phyloP scores from a whole-genome alignment of 2,113 vertebrate genomes.

The Lasiurus cinereus region DNA sequence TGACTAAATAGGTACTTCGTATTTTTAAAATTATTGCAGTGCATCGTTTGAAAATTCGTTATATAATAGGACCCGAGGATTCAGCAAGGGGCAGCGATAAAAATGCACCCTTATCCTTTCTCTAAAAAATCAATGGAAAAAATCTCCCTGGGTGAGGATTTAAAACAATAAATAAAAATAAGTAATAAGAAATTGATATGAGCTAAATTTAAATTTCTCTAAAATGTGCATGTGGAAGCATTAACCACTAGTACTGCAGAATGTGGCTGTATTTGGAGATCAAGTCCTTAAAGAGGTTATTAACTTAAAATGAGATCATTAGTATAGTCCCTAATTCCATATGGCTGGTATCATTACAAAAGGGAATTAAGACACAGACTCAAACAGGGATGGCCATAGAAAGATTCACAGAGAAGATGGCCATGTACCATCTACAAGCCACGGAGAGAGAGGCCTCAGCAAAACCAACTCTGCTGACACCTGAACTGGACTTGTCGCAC shows the following conservation, averaged over 20 bases:
- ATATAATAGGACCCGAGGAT: background rate
- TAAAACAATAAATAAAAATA: background rate
- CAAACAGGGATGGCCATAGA: rapidly evolving
- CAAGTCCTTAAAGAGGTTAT: background rate
- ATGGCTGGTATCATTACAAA: background rate
- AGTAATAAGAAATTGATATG: background rate
- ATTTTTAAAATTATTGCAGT: background rate
- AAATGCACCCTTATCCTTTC: background rate
- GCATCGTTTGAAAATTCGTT: background rate
- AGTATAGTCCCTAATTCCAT: background rate
- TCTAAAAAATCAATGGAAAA: too few species aligned
- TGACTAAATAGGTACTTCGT: background rate
- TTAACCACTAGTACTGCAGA: background rate
- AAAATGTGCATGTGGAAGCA: background rate
- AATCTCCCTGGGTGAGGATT: too few species aligned
- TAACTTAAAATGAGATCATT: background rate
- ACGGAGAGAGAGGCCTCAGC: background rate
- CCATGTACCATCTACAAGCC: background rate
- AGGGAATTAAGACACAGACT: background rate
- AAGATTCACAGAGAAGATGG: background rate
- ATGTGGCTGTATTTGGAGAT: background rate
- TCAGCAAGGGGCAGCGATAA: background rate
- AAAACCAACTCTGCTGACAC: background rate
- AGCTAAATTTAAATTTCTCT: background rate
- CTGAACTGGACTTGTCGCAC: background rate